Evolutionary conservation across 2,888 invertebrate genomes (phyloP).

Genomic region (Chymomyza fuscimana): DNA sequence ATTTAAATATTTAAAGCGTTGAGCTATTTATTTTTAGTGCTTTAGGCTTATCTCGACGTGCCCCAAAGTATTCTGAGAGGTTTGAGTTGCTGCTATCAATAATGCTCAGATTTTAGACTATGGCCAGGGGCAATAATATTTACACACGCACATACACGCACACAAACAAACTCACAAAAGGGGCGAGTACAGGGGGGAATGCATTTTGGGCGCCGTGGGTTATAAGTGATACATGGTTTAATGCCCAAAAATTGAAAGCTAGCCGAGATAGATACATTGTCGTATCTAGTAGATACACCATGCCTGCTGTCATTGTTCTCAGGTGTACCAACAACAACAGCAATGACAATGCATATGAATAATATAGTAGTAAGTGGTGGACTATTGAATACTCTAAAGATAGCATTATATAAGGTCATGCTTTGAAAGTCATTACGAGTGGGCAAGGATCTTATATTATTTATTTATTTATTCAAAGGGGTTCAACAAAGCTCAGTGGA

Average conservation of each 20-base stretch:
- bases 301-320: constrained; percentile 67
- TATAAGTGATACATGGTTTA: constrained; percentile 63
- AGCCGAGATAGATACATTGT: constrained; percentile 33
- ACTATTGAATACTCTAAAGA: background rate
- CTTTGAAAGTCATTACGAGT: too few species aligned
- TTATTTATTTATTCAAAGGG: too few species aligned
- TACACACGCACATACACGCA: constrained; percentile 28
- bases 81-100: constrained; percentile 49
- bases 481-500: too few species aligned
- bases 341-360: background rate
- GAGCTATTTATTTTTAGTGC: background rate
- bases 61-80: background rate
- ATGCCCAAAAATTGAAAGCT: constrained; percentile 68
- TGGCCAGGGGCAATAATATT: constrained; percentile 50
- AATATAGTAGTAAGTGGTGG: background rate
- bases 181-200: constrained; percentile 14
- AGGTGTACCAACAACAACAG: constrained; percentile 15
- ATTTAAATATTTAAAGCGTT: too few species aligned
- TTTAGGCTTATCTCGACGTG: background rate
- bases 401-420: too few species aligned
- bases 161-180: constrained; percentile 13
- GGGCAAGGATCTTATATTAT: too few species aligned
- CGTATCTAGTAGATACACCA: background rate
- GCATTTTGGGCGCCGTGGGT: constrained; percentile 32
- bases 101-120: constrained; percentile 43